phyloP scores from a whole-genome alignment of 2,888 invertebrate genomes.

The Oscheius sp. region DNA sequence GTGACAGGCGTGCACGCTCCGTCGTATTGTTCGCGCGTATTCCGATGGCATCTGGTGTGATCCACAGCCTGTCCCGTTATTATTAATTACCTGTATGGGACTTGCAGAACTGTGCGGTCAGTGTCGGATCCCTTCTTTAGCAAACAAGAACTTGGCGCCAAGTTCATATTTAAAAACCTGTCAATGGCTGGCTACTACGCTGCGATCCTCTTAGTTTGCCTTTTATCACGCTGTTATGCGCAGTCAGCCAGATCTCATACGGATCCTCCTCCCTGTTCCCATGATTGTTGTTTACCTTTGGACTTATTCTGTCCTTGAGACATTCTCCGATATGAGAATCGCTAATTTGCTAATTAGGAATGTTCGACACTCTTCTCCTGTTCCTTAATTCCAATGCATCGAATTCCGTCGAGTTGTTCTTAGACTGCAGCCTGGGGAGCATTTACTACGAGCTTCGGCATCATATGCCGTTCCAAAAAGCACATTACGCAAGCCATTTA shows the following conservation, averaged over 20 bases:
- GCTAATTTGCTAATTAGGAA: conserved; percentile 27
- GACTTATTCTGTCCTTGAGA: conserved; percentile 25
- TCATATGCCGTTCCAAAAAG: conserved; percentile 37
- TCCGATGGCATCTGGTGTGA: conserved; percentile 6
- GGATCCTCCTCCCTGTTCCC: conserved; percentile 16
- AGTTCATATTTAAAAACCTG: conserved; percentile 15
- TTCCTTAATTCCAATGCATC: conserved; percentile 20
- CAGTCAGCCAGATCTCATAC: conserved; percentile 8
- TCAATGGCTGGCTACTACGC: conserved; percentile 4
- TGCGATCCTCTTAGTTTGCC: conserved; percentile 21
- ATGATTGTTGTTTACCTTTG: conserved; percentile 15
- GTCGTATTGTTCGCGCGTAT: conserved; percentile 16
- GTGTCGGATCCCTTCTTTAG: neutral
- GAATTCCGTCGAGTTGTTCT: conserved; percentile 27
- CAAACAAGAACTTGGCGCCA: neutral
- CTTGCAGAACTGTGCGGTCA: neutral
- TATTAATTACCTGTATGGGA: neutral
- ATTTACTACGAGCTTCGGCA: conserved; percentile 31
- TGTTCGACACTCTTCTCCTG: conserved; percentile 2
- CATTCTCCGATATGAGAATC: conserved; percentile 11
- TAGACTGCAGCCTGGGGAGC: conserved; percentile 33
- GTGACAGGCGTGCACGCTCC: conserved; percentile 22
- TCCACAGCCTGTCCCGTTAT: neutral
- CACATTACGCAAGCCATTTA: conserved; percentile 32
- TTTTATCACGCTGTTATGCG: conserved; percentile 23